These are phyloP conservation scores for Eurypyga helias DNA, from an alignment of 2,113 vertebrate genomes.

Conservation along the genomic window DNA sequence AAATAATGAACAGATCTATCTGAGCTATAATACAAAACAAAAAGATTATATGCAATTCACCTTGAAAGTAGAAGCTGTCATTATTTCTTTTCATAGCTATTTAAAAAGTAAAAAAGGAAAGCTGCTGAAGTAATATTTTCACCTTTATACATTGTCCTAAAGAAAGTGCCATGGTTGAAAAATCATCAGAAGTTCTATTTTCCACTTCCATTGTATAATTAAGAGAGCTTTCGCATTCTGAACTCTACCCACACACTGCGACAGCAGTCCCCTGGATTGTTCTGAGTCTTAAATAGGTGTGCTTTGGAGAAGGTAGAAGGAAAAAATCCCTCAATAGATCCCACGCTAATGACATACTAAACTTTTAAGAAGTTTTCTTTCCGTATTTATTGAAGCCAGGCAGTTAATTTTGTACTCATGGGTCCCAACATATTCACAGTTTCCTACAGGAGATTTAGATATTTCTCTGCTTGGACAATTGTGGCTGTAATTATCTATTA, in stretches of 20 bases:
- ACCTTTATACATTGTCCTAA: conserved; percentile 55
- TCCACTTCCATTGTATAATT: conserved; percentile 55
- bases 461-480: conserved; percentile 55
- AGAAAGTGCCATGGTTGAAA: conserved; percentile 16
- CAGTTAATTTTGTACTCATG: conserved; percentile 42
- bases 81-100: conserved; percentile 16
- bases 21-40: conserved; percentile 50
- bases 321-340: conserved; percentile 50
- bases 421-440: conserved; percentile 13
- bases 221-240: conserved; percentile 55
- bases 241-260: conserved; percentile 20
- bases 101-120: conserved; percentile 6
- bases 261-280: conserved; percentile 47
- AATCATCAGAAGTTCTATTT: conserved; percentile 58
- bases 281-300: conserved; percentile 50
- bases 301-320: conserved; percentile 49
- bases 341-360: conserved; percentile 37
- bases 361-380: conserved; percentile 66
- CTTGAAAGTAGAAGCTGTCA: conserved; percentile 23
- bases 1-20: conserved; percentile 47
- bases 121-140: conserved; percentile 34
- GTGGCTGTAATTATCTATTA: conserved; percentile 56
- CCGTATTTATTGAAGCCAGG: conserved; percentile 54
- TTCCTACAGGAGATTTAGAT: conserved; percentile 54
- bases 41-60: conserved; percentile 42